phyloP scores from a whole-genome alignment of 2,888 invertebrate species.

The Dynastes maya region DNA sequence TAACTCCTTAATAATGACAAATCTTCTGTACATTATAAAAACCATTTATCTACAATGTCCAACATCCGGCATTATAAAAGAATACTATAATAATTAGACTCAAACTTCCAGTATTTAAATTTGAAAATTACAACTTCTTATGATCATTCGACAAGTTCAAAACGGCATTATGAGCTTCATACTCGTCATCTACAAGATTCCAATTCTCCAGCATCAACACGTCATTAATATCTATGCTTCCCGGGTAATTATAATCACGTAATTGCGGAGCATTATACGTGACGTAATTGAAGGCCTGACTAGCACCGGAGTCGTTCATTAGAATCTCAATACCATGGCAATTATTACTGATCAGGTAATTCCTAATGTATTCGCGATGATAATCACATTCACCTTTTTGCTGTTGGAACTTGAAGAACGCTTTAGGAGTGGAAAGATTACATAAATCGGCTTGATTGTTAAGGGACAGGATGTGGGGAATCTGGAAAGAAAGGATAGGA shows the following conservation, averaged over 20 bases:
- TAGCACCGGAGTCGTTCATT: constrained; percentile 44
- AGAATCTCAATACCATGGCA: constrained; percentile 54
- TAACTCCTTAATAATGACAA: no score
- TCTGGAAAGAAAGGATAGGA: constrained; percentile 6
- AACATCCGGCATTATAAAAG: no score
- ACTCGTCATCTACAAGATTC: background rate
- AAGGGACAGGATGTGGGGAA: background rate
- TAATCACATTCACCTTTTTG: constrained; percentile 43
- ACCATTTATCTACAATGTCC: no score
- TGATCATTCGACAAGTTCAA: constrained; percentile 42
- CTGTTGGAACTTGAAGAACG: background rate
- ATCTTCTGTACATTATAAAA: no score
- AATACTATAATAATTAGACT: no score
- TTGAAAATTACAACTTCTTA: constrained; percentile 1
- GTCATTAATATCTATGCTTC: constrained; percentile 52
- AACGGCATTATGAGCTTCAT: constrained; percentile 23
- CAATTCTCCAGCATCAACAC: constrained; percentile 53
- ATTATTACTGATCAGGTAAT: constrained; percentile 53
- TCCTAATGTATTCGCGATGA: constrained; percentile 54
- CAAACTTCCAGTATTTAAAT: no score
- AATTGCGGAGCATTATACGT: constrained; percentile 51
- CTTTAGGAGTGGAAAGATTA: background rate
- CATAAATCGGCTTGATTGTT: background rate
- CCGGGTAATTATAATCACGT: constrained; percentile 49
- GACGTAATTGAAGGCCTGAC: constrained; percentile 53